Evolutionary conservation across 2,888 invertebrate genomes (phyloP), one percentile per base, ranked within the genome.

Genomic region (Lithophane leautieri): DNA sequence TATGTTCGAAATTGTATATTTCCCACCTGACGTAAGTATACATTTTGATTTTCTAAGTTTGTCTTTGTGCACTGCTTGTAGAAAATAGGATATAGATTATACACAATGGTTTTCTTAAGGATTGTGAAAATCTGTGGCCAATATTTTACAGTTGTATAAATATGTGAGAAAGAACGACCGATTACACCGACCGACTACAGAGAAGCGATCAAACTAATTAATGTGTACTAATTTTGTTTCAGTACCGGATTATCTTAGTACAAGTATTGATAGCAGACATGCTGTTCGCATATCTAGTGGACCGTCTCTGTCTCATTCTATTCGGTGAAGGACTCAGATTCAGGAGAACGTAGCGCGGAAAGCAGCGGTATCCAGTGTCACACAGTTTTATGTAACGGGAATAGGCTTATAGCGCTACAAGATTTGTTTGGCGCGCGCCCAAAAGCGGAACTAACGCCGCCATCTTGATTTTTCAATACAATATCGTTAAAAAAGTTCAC

Each of bases 1-100:
- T 82, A 98, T 98, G 94, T 99, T 99, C 96, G 99, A 99, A 97
- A 98, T 99, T 83, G 99, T 99, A 14, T 98, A 98, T 91, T 99
- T 99, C 94, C 99, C 99, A 66, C 95, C 97, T 28, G 98, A 99
- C 93, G 99, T 99, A 95, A 97, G 97, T 97, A 66, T 34, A 34
- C 34, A 34, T n/a, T 22, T 22, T 54, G 11, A 9, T n/a, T 52
- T 52, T 22, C 4, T 9, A 52, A 22, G 52, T 9, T 54, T 54
- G n/a, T 52, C 22, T 52, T 54, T n/a, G 9, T 52, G 22, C 52
- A 52, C 9, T n/a, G n/a, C 9, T 4, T n/a, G n/a, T 11, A 52
- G 22, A 9, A 52, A 52, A 52, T 9, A 52, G n/a, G 22, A 52
- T 28, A 28, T 28, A 28, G 28, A 28, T 52, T 52, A 19, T 4